Conservation (phyloP, 2,113 vertebrate species). For the Xerus inauris region DNA sequence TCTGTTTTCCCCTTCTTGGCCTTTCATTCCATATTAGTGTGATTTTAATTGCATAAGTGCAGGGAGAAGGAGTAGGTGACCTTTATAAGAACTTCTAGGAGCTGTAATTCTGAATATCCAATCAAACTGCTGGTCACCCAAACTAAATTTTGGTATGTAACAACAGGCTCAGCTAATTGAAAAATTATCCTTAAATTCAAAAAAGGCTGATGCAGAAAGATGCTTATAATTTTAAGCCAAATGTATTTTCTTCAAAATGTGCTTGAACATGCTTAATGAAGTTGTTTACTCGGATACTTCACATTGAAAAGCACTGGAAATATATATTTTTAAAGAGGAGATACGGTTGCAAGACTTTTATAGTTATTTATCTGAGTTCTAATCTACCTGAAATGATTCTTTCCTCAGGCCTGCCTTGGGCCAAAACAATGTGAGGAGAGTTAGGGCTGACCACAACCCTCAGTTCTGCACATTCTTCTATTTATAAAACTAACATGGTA, state of each 20-base stretch:
- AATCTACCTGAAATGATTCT: slow-evolving; percentile 74
- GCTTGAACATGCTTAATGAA: slow-evolving; percentile 60
- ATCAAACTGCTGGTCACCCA: slow-evolving; percentile 62
- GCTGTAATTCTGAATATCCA: slow-evolving; percentile 68
- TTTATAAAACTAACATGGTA: slow-evolving; percentile 77
- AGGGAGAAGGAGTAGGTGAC: slow-evolving; percentile 60
- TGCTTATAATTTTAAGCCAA: slow-evolving; percentile 74
- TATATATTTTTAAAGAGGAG: slow-evolving; percentile 69
- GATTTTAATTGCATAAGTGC: slow-evolving; percentile 69
- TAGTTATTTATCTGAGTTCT: slow-evolving; percentile 74
- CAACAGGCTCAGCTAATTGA: slow-evolving; percentile 74
- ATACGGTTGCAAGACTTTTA: slow-evolving; percentile 63
- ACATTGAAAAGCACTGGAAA: slow-evolving; percentile 64
- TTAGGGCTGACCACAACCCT: slow-evolving; percentile 14
- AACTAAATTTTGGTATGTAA: slow-evolving; percentile 69
- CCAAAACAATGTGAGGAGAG: slow-evolving; percentile 72
- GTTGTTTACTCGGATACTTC: slow-evolving; percentile 66
- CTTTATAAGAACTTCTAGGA: slow-evolving; percentile 74
- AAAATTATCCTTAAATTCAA: slow-evolving; percentile 70
- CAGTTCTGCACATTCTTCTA: background rate
- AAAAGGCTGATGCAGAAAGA: slow-evolving; percentile 75
- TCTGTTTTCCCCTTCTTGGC: slow-evolving; percentile 57
- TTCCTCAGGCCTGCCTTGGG: slow-evolving; percentile 56
- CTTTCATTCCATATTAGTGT: slow-evolving; percentile 40
- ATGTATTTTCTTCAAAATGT: slow-evolving; percentile 64